phyloP scores from a whole-genome alignment of 2,888 invertebrate species.

The Folsomia manolachei region DNA sequence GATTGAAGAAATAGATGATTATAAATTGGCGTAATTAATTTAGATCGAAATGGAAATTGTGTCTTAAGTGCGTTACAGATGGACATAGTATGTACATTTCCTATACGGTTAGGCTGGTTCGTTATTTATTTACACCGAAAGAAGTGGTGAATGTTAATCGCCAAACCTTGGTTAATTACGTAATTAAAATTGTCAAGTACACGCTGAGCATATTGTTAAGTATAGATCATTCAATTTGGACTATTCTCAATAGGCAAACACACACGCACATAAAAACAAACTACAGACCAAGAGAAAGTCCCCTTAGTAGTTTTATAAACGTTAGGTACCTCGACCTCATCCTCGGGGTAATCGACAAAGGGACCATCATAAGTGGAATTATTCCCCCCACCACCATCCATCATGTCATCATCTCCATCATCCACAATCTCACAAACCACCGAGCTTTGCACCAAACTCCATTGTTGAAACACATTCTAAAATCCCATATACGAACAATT shows the following conservation, averaged over 20 bases:
- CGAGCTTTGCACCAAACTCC: constrained; percentile 36
- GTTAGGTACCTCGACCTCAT: constrained; percentile 63
- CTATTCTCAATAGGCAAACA: neutral
- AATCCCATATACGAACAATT: constrained; percentile 17
- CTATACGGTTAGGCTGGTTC: no score
- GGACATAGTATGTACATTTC: no score
- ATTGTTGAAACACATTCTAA: constrained; percentile 41
- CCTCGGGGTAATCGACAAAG: constrained; percentile 83
- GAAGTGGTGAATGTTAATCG: no score
- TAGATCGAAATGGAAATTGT: no score
- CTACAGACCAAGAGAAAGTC: neutral
- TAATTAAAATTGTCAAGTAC: no score
- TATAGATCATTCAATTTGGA: neutral
- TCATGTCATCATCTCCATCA: constrained; percentile 34
- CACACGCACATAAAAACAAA: neutral
- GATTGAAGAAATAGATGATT: no score
- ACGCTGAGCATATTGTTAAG: no score
- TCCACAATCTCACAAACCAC: constrained; percentile 41
- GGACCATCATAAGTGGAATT: constrained; percentile 56
- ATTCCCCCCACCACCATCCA: constrained; percentile 39
- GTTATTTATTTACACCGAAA: no score
- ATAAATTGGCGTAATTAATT: no score
- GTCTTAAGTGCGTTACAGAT: no score
- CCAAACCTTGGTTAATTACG: no score
- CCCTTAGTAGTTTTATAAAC: constrained; percentile 9